These are phyloP conservation scores for Tenebrosternarchus preto DNA, from an alignment of 2,113 vertebrate species.

Conservation along the genomic window DNA sequence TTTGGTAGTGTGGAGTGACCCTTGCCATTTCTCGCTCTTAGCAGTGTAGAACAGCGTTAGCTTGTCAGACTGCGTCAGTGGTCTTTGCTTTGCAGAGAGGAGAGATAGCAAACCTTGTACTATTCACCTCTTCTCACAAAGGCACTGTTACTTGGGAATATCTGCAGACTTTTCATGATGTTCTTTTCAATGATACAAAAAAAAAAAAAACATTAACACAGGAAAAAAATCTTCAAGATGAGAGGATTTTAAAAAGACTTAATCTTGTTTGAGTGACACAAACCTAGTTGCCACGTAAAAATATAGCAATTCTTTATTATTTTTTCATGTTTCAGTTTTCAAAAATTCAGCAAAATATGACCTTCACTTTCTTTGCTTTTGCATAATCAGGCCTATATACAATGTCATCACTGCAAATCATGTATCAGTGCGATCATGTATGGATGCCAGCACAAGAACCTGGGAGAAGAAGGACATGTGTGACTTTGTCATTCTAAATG, in stretches of 20 bases:
- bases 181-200: neutral
- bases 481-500: neutral
- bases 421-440: too few species aligned
- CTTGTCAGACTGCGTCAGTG: conserved; percentile 16
- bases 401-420: neutral
- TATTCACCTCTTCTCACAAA: neutral
- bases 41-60: neutral
- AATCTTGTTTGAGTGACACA: too few species aligned
- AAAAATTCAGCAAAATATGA: too few species aligned
- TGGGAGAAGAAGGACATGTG: neutral
- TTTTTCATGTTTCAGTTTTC: neutral
- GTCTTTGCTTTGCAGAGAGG: neutral
- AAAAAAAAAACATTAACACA: too few species aligned
- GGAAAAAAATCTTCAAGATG: too few species aligned
- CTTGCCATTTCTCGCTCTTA: neutral
- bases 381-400: neutral
- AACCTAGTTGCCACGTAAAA: neutral
- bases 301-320: neutral
- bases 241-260: too few species aligned
- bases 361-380: neutral
- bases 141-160: neutral
- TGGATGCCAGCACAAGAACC: neutral
- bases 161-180: neutral
- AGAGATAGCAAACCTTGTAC: neutral
- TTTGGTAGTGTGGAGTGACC: neutral